Evolutionary conservation across 2,888 invertebrate genomes (phyloP).

Genomic region (Drosophila austrosaltans): DNA sequence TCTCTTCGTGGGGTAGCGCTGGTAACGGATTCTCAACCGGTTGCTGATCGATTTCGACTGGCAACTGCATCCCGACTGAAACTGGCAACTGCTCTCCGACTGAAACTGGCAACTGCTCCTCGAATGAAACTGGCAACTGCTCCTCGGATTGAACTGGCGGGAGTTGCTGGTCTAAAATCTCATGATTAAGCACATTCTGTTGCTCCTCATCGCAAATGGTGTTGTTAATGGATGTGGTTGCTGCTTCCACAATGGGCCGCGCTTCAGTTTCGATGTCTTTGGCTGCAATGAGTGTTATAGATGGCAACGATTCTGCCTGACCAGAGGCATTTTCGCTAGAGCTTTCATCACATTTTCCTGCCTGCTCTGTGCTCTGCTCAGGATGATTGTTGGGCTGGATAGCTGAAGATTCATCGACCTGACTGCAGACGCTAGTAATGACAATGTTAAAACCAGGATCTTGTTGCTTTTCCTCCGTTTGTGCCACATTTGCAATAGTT

Average conservation of each 20-base stretch:
- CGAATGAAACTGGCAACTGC: conserved; percentile 1
- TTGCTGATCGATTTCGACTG: too few relatives aligned
- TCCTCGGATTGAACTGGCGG: conserved; percentile 9
- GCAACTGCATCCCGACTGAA: conserved; percentile 3
- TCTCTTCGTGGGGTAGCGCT: conserved; percentile 68
- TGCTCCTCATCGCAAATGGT: conserved; percentile 66
- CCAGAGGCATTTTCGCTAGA: not conserved
- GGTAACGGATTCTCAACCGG: conserved; percentile 22
- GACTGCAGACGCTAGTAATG: conserved; percentile 73
- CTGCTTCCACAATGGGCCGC: conserved; percentile 37
- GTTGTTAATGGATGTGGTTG: conserved; percentile 12
- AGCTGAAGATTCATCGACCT: conserved; percentile 26
- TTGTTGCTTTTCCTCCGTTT: not conserved
- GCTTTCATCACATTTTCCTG: conserved; percentile 21
- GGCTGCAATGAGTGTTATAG: conserved; percentile 33
- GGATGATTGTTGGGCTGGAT: not conserved
- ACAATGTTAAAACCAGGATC: conserved; percentile 53
- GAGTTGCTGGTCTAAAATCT: conserved; percentile 43
- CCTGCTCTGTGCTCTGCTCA: not conserved
- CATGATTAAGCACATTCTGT: conserved; percentile 74
- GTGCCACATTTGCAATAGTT: not conserved
- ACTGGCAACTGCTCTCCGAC: not conserved
- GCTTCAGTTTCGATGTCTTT: conserved; percentile 62
- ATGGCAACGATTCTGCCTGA: conserved; percentile 8
- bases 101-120: not conserved